These are phyloP conservation scores for Hypothenemus hampei DNA, from an alignment of 1,140 invertebrate genomes.

Conservation along the genomic window DNA sequence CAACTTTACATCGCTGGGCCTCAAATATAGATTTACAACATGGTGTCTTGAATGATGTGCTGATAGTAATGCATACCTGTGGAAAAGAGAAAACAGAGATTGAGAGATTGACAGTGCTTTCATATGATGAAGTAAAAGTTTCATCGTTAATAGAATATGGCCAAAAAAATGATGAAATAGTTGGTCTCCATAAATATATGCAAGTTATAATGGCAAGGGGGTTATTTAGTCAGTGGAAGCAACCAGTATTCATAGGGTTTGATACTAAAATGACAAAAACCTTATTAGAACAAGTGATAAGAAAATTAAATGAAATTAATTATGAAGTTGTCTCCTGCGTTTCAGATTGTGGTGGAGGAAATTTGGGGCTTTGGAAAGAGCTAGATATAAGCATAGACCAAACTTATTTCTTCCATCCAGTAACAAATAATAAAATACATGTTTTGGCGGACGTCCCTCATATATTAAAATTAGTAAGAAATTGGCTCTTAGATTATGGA, in stretches of 20 bases:
- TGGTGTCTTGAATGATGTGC: conserved; percentile 27
- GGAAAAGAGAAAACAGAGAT: conserved; percentile 13
- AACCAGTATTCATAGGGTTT: conserved; percentile 42
- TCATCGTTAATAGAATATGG: too few relatives aligned
- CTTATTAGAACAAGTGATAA: conserved; percentile 35
- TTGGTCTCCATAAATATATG: conserved; percentile 41
- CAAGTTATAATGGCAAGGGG: conserved; percentile 41
- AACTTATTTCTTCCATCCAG: conserved; percentile 24
- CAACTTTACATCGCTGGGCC: conserved; percentile 26
- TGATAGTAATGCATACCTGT: conserved; percentile 23
- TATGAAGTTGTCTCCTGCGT: conserved; percentile 39
- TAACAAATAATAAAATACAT: conserved; percentile 27
- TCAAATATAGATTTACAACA: conserved; percentile 16
- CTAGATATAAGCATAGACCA: conserved; percentile 20
- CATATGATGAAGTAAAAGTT: conserved; percentile 42
- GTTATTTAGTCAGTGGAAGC: conserved; percentile 42
- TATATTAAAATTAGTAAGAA: conserved; percentile 28
- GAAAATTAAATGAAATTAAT: conserved; percentile 32
- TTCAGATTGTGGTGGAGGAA: conserved; percentile 38
- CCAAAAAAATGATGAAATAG: conserved; percentile 36
- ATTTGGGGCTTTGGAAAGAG: conserved; percentile 39
- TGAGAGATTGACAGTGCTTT: conserved; percentile 36
- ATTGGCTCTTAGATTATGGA: conserved; percentile 30
- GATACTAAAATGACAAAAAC: conserved; percentile 40
- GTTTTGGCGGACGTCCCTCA: conserved; percentile 30